Base-by-base conservation (phyloP, 2,888 invertebrate genomes). In the Drosophila subquinaria region DNA sequence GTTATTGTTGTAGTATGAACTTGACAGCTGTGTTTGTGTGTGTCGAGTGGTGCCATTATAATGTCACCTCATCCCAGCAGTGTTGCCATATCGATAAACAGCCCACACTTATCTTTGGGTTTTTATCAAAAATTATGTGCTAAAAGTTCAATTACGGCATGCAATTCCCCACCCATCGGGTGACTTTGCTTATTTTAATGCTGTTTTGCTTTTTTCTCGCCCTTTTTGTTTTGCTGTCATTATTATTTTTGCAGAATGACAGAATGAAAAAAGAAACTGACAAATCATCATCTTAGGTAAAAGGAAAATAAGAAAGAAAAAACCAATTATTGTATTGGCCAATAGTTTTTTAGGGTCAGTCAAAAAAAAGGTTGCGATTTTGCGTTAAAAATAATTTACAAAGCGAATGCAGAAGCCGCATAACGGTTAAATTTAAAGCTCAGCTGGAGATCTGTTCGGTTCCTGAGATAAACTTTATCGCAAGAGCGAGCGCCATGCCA, bases 281-380 rank as follows among this genome's bases (percentile, higher is more conserved):
- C 57, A 76, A 81, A 76, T 79, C 76, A 79, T 76, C 59, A 60
- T 79, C 62, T 56, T 52, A 27, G 45, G 40, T 43, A 69, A 76
- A 74, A 23, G 48, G 20, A 59, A 66, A 53, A 52, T n/a, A 33
- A 11, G 45, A 61, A 27, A 56, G 38, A 52, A 27, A 0, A 15
- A 47, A 13, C 30, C 4, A 9, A 17, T 13, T 47, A 36, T 47
- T 57, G 61, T 47, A 48, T 79, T 79, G 61, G 30, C 15, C 47
- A 75, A 69, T 23, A 42, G 38, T 75, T 76, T 75, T 76, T 76
- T 76, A 52, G 70, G 76, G 76, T 79, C 76, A 76, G 59, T 45
- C 15, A 5, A 60, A 59, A 47, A 47, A 30, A 11, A 61, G 23
- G 11, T 38, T 38, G 38, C 38, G 13, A 38, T n/a, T 6, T 38